phyloP scores from a whole-genome alignment of 2,888 invertebrate species.

The Penaeus monodon region DNA sequence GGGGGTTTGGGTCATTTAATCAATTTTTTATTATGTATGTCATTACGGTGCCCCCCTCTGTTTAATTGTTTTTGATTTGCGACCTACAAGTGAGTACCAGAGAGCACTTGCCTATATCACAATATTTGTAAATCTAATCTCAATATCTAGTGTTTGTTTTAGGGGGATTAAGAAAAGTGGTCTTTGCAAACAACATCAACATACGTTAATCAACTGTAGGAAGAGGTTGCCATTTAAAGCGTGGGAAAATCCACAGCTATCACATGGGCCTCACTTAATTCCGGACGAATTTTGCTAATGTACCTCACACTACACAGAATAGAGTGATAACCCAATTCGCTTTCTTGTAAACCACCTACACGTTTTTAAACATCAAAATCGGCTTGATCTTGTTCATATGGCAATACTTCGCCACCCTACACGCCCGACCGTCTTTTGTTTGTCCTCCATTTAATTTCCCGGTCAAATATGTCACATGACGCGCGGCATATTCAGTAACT shows the following conservation, averaged over 20 bases:
- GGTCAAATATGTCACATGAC: conserved; percentile 61
- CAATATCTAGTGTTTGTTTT: too few species aligned
- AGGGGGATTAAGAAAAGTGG: not conserved
- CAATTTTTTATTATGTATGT: conserved; percentile 43
- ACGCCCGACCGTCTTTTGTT: conserved; percentile 56
- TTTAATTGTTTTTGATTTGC: conserved; percentile 53
- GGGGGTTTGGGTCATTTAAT: conserved; percentile 33
- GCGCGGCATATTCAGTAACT: conserved; percentile 17
- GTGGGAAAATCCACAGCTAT: too few species aligned
- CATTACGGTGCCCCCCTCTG: conserved; percentile 29
- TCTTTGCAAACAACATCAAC: conserved; percentile 36
- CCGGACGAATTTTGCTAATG: too few species aligned
- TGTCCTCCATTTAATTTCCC: conserved; percentile 62
- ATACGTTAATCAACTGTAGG: conserved; percentile 42
- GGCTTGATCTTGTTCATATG: not conserved
- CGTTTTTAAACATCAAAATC: too few species aligned
- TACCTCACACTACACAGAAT: too few species aligned
- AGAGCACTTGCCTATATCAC: too few species aligned
- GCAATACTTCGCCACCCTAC: conserved; percentile 33
- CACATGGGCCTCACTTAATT: too few species aligned
- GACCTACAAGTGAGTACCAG: not conserved
- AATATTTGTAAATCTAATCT: too few species aligned
- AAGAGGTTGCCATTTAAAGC: conserved; percentile 18
- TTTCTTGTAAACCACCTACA: too few species aligned
- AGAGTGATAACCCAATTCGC: too few species aligned